These are phyloP conservation scores for Artemia sinica DNA, from an alignment of 2,888 invertebrate species.

Conservation along the genomic window DNA sequence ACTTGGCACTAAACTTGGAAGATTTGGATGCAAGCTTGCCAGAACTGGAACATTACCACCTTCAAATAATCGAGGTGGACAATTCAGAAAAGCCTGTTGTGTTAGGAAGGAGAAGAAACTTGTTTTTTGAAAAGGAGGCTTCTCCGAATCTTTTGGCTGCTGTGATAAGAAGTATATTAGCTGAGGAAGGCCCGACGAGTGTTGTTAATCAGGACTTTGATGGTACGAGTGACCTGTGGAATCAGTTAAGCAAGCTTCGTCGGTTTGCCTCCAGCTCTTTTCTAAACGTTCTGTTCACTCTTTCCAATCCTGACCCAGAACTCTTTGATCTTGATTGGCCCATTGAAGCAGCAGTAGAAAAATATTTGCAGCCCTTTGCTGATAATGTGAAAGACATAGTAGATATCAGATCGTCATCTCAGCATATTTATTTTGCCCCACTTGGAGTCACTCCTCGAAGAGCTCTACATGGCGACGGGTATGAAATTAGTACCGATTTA, in stretches of 20 bases:
- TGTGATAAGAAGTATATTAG: neutral
- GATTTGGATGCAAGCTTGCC: neutral
- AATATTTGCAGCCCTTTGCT: neutral
- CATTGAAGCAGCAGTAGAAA: neutral
- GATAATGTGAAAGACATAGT: neutral
- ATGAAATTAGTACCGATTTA: slow-evolving; percentile 4
- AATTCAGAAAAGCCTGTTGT: neutral
- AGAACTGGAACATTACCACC: neutral
- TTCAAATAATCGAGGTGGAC: neutral
- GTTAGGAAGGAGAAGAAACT: neutral
- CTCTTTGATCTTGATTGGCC: neutral
- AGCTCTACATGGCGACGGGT: slow-evolving; percentile 6
- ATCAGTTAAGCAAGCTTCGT: neutral
- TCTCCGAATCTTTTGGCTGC: neutral
- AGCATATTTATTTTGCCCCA: slow-evolving; percentile 1
- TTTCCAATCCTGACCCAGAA: slow-evolving; percentile 12
- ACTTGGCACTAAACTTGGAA: neutral
- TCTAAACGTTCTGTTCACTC: neutral
- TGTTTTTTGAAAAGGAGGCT: neutral
- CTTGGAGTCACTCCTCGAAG: neutral
- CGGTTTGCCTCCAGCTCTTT: neutral
- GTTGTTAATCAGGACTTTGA: neutral
- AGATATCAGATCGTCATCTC: neutral
- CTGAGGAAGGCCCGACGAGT: slow-evolving; percentile 5
- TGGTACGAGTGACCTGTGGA: neutral